phyloP scores from a whole-genome alignment of 2,888 invertebrate genomes.

The Oscheius sp. region DNA sequence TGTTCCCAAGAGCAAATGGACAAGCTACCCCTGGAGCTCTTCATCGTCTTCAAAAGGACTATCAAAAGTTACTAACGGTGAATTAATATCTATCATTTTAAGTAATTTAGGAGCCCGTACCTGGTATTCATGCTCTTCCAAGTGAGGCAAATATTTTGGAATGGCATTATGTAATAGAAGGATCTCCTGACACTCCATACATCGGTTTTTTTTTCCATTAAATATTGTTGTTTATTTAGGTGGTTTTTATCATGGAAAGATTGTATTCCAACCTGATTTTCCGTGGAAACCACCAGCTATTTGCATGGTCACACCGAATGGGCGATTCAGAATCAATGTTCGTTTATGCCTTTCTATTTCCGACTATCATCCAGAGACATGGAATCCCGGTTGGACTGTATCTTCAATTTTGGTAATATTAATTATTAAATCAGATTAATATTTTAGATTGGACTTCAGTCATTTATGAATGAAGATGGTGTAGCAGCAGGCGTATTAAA shows the following conservation, averaged over 20 bases:
- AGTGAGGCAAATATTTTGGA: constrained; percentile 92
- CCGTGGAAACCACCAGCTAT: constrained; percentile 69
- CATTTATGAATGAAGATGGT: constrained; percentile 85
- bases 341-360: constrained; percentile 89
- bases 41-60: constrained; percentile 91
- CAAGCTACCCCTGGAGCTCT: constrained; percentile 76
- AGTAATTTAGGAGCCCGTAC: constrained; percentile 44
- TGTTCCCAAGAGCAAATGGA: not conserved
- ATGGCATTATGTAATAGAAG: constrained; percentile 96
- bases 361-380: constrained; percentile 95
- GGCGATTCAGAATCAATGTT: constrained; percentile 73
- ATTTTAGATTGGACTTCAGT: constrained; percentile 56
- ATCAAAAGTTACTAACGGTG: constrained; percentile 84
- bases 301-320: constrained; percentile 86
- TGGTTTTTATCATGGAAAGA: constrained; percentile 89
- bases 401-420: constrained; percentile 82
- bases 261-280: constrained; percentile 82
- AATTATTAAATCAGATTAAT: not conserved
- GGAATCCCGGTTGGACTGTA: constrained; percentile 98
- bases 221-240: constrained; percentile 43
- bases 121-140: constrained; percentile 77
- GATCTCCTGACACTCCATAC: constrained; percentile 93
- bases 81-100: not conserved
- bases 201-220: constrained; percentile 72
- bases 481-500: constrained; percentile 87